Percentiles rank a stretch among this genome's conserved stretches.
phyloP scores from a whole-genome alignment of 35 echinoderm and acorn worm species.

The Heliocidaris tuberculata region DNA sequence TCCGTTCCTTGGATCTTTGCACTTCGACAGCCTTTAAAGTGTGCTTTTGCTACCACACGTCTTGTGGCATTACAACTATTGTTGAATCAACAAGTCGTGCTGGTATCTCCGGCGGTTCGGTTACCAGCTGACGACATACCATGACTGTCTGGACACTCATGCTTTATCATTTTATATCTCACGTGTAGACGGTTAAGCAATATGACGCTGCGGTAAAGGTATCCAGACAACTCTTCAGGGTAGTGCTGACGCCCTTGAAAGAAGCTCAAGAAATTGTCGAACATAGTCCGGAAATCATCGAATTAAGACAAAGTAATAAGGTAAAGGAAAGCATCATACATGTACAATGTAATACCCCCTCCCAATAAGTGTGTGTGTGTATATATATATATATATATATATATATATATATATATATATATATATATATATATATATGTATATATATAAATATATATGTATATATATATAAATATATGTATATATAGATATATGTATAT shows the following conservation, averaged over 20 bases:
- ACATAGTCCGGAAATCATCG: too few species aligned
- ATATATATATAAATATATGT: too few species aligned
- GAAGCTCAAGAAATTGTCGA: background rate
- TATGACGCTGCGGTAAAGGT: background rate
- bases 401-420: too few species aligned
- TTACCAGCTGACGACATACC: conserved; percentile 19
- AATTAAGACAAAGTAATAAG: too few species aligned
- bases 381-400: too few species aligned
- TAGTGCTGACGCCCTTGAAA: background rate
- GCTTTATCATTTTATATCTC: background rate
- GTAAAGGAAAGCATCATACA: too few species aligned
- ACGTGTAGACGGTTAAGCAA: background rate
- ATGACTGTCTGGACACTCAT: background rate
- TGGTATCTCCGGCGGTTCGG: background rate
- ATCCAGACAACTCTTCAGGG: background rate
- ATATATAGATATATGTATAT: too few species aligned
- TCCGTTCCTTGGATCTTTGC: background rate
- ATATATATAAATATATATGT: too few species aligned
- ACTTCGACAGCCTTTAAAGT: background rate
- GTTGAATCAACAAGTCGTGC: conserved; percentile 30
- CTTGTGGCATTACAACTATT: conserved; percentile 12
- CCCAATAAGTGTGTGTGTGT: too few species aligned
- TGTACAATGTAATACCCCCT: too few species aligned
- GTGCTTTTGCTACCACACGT: conserved; percentile 1
- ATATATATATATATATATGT: too few species aligned